phyloP scores from a whole-genome alignment of 2,888 invertebrate genomes.

The Drosophila sordidula region DNA sequence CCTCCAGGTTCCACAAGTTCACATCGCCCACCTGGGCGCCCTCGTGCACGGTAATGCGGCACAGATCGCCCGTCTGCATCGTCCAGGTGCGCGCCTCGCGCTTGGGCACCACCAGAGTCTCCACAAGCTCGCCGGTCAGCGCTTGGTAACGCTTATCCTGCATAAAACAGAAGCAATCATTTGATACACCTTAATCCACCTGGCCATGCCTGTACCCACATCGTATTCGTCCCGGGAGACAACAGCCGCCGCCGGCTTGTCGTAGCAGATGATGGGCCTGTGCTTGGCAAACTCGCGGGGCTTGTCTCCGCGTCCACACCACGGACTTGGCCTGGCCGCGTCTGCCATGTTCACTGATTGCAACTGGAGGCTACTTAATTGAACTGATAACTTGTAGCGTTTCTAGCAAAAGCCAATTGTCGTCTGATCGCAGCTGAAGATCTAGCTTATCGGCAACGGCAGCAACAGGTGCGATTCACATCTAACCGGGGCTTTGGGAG shows the following conservation, averaged over 20 bases:
- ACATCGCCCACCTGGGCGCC: slow-evolving; percentile 86
- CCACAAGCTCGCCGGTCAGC: slow-evolving; percentile 74
- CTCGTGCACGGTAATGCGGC: slow-evolving; percentile 84
- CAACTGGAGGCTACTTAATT: background rate
- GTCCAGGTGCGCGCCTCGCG: slow-evolving; percentile 85
- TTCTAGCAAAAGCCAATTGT: background rate
- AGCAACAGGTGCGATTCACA: slow-evolving; percentile 9
- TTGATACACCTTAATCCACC: too few relatives aligned
- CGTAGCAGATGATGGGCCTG: slow-evolving; percentile 83
- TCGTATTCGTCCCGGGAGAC: slow-evolving; percentile 82
- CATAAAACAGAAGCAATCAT: too few relatives aligned
- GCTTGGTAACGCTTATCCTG: slow-evolving; percentile 80
- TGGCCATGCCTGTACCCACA: slow-evolving; percentile 29
- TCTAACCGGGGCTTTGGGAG: slow-evolving; percentile 6
- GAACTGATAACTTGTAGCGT: background rate
- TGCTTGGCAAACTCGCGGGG: slow-evolving; percentile 76
- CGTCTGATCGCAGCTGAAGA: slow-evolving; percentile 28
- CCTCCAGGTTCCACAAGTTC: slow-evolving; percentile 86
- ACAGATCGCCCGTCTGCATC: slow-evolving; percentile 84
- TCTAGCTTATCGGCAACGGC: background rate
- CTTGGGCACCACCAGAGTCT: slow-evolving; percentile 83
- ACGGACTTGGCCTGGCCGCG: slow-evolving; percentile 59
- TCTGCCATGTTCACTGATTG: slow-evolving; percentile 16
- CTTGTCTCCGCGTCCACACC: slow-evolving; percentile 82
- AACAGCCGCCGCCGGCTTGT: slow-evolving; percentile 81